Evolutionary conservation across 2,888 invertebrate genomes (phyloP), one percentile per base, ranked within the genome.

Genomic region (Abrostola tripartita): DNA sequence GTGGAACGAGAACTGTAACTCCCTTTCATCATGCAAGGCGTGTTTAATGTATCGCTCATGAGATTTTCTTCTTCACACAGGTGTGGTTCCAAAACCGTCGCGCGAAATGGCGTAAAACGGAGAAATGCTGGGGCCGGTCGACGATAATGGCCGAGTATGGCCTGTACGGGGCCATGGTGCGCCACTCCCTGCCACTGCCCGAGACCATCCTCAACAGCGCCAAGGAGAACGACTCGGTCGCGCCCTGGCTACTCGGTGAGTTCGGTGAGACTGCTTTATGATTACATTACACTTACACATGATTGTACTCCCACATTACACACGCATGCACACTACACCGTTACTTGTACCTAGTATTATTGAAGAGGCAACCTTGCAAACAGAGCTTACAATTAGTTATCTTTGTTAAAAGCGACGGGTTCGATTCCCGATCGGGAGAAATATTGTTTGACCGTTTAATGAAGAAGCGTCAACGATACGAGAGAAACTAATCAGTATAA

Each of bases 81-180:
- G 99, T 99, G 61, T 99, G 99, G 99, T 99, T 99, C 94, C 99
- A 99, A 95, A 99, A 99, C 94, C 96, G 99, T 37, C 96, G 99
- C 51, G 99, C 99, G 85, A 99, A 99, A 90, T 99, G 99, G 99
- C 97, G 99, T 71, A 99, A 99, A 93, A 99, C 99, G 60, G 99
- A 99, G 95, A 99, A 99, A 90, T 99, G 99, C 82, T 99, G 99
- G 99, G 99, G 99, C 53, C 96, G 99, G 84, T 98, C 99, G 88
- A 99, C 99, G 82, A 99, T 99, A 88, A 99, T 99, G 99, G 99
- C 99, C 76, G 99, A 99, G 94, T 99, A 99, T 90, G 99, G 99
- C 4, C 96, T 99, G 56, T 99, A 99, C 92, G 99, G 99, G 0
- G 99, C 99, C 79, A 99, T 99, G 99, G 99, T 99, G 78, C 96